A percentile compares a stretch with the other conserved stretches of the same genome.
phyloP scores from a whole-genome alignment of 2,797 vertebrate genomes.

The Rachycentron canadum region DNA sequence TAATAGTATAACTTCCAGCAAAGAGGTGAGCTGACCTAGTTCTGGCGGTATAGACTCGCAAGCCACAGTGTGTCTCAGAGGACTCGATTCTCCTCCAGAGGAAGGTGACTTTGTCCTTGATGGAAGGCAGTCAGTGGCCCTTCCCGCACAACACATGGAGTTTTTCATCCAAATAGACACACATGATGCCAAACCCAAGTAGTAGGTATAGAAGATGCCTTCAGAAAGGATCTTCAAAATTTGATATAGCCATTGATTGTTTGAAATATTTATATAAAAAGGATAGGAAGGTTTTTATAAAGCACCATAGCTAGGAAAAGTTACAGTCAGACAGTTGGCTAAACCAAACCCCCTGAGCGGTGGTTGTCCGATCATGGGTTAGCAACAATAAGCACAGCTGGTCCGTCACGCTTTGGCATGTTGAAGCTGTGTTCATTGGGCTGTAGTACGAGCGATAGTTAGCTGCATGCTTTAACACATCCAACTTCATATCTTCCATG shows the following conservation, averaged over 20 bases:
- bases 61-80: conserved; percentile 66
- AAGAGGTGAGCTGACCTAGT: conserved; percentile 80
- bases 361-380: neutral
- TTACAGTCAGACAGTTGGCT: neutral
- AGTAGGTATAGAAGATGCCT: neutral
- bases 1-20: conserved; percentile 74
- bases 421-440: neutral
- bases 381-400: neutral
- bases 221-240: conserved; percentile 13
- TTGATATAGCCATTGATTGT: neutral
- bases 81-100: conserved; percentile 71
- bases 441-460: neutral
- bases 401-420: neutral
- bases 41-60: conserved; percentile 64
- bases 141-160: conserved; percentile 47
- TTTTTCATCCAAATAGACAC: conserved; percentile 34
- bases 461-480: neutral
- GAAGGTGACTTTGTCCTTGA: conserved; percentile 81
- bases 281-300: neutral
- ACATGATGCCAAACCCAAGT: conserved; percentile 15
- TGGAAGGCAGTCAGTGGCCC: conserved; percentile 69
- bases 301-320: neutral
- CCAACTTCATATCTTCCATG: neutral
- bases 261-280: neutral
- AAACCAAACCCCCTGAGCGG: neutral